Percentiles rank a stretch among this genome's conserved stretches.
These are phyloP conservation scores for Acrobasis suavella DNA, from an alignment of 2,888 invertebrate species.

Conservation along the genomic window DNA sequence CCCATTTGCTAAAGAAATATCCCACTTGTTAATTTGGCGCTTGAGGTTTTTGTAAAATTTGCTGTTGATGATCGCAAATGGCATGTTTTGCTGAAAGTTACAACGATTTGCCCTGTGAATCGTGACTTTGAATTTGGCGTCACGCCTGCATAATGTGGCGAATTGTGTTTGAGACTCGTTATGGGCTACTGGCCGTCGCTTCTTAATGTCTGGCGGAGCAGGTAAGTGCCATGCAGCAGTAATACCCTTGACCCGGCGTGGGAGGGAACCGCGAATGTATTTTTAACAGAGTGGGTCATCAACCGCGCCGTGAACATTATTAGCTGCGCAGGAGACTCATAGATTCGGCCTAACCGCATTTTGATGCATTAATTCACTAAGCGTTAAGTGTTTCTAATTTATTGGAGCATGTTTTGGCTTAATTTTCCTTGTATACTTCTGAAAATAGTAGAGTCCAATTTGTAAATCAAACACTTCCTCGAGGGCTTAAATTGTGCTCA, in stretches of 20 bases:
- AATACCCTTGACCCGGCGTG: slow-evolving; percentile 69
- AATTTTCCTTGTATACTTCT: background rate
- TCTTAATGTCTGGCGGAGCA: slow-evolving; percentile 26
- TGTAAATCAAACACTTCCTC: background rate
- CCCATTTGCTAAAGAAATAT: background rate
- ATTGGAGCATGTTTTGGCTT: background rate
- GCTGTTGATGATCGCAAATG: background rate
- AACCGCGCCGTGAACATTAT: slow-evolving; percentile 48
- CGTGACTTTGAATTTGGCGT: slow-evolving; percentile 4
- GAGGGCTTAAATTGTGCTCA: background rate
- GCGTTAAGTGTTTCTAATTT: slow-evolving; percentile 20
- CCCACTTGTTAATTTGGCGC: background rate
- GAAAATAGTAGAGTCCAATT: background rate
- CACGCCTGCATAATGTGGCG: slow-evolving; percentile 3
- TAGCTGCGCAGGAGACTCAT: slow-evolving; percentile 38
- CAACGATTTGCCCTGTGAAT: background rate
- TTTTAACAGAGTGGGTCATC: slow-evolving; percentile 65
- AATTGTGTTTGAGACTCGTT: slow-evolving; percentile 26
- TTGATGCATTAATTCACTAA: slow-evolving; percentile 15
- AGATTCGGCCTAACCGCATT: slow-evolving; percentile 9
- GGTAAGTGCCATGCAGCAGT: slow-evolving; percentile 40
- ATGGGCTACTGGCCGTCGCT: slow-evolving; percentile 22
- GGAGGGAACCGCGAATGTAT: slow-evolving; percentile 60
- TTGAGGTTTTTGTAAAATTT: background rate
- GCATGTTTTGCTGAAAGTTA: slow-evolving; percentile 5